Evolutionary conservation across 2,888 invertebrate genomes (phyloP), one percentile per base, ranked within the genome.

Genomic region (Tolmerus cingulatus): DNA sequence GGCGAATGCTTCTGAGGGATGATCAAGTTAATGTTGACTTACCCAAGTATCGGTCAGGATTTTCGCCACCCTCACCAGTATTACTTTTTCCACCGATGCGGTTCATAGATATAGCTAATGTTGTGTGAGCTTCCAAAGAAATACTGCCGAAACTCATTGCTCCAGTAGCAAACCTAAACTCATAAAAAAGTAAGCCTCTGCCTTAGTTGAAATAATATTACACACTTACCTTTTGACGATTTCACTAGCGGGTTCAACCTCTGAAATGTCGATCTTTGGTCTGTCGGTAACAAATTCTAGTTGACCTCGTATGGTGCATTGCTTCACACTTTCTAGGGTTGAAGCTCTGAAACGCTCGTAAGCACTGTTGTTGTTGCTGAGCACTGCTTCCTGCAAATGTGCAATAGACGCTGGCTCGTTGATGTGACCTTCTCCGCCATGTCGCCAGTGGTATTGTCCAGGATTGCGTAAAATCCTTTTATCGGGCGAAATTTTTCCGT

Each of bases 81-180:
- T 99, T 99, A 88, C 99, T 99, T 93, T 99, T 99, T 89, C 97
- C 99, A 3, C 98, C 97, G 90, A 99, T 96, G 89, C 97, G 95
- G 93, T 99, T 99, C 99, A 99, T 99, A 0, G 99, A 99, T 86
- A 98, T 94, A 0, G 99, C 99, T 43, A 99, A 94, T 0, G 99
- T 97, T 37, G 97, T 95, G 94, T 99, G 99, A 1, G 99, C 97
- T 93, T 99, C 99, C 90, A 98, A 93, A 0, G 98, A 99, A 90
- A 99, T 99, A 88, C 98, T 98, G 1, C 98, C 98, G 93, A 98
- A 98, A 90, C 98, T 98, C 98, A 98, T 98, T 1, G 98, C 98
- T 89, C 98, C 98, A 93, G 93, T 91, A 84, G 93, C 92, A 88
- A 93, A 93, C 51, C 92, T 92, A 76, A 23, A 46, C 43, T 16